Base-by-base conservation (phyloP, 2,113 vertebrate species). In the Leucopsar rothschildi region DNA sequence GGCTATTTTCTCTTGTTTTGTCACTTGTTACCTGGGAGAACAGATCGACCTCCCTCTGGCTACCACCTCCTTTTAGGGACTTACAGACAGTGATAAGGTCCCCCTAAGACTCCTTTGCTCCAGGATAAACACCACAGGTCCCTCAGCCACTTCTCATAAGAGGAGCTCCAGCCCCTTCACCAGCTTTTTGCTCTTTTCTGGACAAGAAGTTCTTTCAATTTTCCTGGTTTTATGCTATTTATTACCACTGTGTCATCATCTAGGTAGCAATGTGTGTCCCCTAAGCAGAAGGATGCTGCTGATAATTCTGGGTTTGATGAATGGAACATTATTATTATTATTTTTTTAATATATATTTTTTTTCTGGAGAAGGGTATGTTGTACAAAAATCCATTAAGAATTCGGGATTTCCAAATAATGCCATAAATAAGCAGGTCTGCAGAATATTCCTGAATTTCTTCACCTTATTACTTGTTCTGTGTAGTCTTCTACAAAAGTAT, bases 11-110 rank as follows among this genome's bases (percentile, higher is more conserved):
- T 40, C 24, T 40, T 39, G 33, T 45, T 63, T 29, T 55, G 23
- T 61, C 15, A 6, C 23, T 28, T 11, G 5, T n/a, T 39, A 29
- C 8, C 12, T 15, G 19, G 23, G 28, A 61, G 8, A 33, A 45
- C 39, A 53, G 39, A 13, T 18, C 0, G 0, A 29, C 3, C 4
- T 13, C 5, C 31, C 27, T 8, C 5, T 35, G 24, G 21, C 16
- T 44, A 9, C 37, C 7, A 5, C 10, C 7, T 59, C 42, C 12
- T 66, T n/a, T 29, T 28, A 59, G 52, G 27, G 15, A 52, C 33
- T 5, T 44, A 22, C 17, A 81, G 44, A 50, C 22, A 44, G 10
- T 9, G 12, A 17, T 17, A 44, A 45, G 2, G 13, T 37, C 4
- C 23, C 7, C 23, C 9, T 39, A 18, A 73, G 16, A 18, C 12